Evolutionary conservation across 2,797 vertebrate species (phyloP).

Genomic region (Ispidina lecontei): DNA sequence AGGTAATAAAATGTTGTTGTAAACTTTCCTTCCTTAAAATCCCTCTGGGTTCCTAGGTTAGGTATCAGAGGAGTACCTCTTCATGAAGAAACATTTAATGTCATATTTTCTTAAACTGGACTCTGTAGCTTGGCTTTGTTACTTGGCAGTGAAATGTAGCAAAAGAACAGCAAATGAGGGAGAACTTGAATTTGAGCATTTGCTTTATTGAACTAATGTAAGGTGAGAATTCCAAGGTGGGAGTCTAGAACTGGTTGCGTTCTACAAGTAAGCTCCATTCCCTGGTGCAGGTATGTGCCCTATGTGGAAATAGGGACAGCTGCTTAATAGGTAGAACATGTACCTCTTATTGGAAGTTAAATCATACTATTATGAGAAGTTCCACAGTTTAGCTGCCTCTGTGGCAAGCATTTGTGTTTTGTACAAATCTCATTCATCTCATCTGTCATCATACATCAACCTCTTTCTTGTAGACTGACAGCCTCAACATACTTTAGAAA

Average conservation of each 20-base stretch:
- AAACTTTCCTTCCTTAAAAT: background rate
- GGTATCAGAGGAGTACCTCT: background rate
- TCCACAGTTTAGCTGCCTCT: background rate
- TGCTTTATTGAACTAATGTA: background rate
- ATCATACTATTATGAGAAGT: rapidly evolving
- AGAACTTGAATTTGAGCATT: background rate
- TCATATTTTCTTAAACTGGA: background rate
- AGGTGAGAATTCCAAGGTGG: background rate
- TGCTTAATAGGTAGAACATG: background rate
- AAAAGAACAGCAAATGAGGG: background rate
- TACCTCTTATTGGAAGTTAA: background rate
- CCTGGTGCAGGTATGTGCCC: background rate
- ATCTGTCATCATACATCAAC: background rate
- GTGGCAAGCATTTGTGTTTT: background rate
- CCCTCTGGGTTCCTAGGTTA: background rate
- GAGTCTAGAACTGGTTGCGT: background rate
- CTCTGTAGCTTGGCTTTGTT: background rate
- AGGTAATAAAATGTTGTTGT: conserved; percentile 81
- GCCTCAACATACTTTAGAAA: background rate
- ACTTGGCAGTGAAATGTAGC: background rate
- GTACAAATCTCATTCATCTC: background rate
- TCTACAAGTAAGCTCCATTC: background rate
- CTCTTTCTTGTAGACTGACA: background rate
- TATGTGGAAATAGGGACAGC: background rate
- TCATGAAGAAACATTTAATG: background rate